Evolutionary conservation across 2,797 vertebrate genomes (phyloP).

Genomic region (Pagetopsis macropterus): DNA sequence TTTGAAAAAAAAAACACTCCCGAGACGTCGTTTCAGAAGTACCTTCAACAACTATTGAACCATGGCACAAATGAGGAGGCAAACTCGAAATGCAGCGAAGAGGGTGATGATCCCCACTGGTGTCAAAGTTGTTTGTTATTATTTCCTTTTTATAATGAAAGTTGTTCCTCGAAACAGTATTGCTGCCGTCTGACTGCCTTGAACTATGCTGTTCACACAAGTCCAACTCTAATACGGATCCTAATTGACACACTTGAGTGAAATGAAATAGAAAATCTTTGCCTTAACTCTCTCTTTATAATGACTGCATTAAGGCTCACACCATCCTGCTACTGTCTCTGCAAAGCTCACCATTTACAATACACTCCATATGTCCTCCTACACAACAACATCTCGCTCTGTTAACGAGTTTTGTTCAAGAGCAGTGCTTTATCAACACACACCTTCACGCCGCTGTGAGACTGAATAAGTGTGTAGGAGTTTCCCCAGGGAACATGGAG

Average conservation of each 20-base stretch:
- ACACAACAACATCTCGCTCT: slow-evolving; percentile 50
- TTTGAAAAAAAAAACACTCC: slow-evolving; percentile 37
- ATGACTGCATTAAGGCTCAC: slow-evolving; percentile 15
- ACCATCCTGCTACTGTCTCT: slow-evolving; percentile 18
- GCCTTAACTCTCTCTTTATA: neutral
- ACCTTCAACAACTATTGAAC: slow-evolving; percentile 34
- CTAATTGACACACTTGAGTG: slow-evolving; percentile 43
- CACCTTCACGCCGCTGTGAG: slow-evolving; percentile 32
- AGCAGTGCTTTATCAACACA: slow-evolving; percentile 57
- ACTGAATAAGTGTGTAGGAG: slow-evolving; percentile 62
- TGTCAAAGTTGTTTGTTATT: slow-evolving; percentile 33
- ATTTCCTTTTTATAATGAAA: slow-evolving; percentile 39
- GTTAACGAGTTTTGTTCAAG: slow-evolving; percentile 58
- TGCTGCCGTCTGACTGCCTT: neutral
- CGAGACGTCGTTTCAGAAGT: slow-evolving; percentile 39
- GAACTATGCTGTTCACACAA: slow-evolving; percentile 30
- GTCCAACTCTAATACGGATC: slow-evolving; percentile 5
- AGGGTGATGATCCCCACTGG: slow-evolving; percentile 30
- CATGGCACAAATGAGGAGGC: slow-evolving; percentile 45
- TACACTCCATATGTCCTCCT: slow-evolving; percentile 54
- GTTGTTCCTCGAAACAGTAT: slow-evolving; percentile 11
- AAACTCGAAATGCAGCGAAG: slow-evolving; percentile 19
- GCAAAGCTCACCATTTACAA: slow-evolving; percentile 42
- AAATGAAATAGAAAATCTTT: slow-evolving; percentile 33
- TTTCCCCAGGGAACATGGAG: slow-evolving; percentile 45